Conservation (phyloP, 2,797 vertebrate genomes). For the Pogoniulus pusillus region DNA sequence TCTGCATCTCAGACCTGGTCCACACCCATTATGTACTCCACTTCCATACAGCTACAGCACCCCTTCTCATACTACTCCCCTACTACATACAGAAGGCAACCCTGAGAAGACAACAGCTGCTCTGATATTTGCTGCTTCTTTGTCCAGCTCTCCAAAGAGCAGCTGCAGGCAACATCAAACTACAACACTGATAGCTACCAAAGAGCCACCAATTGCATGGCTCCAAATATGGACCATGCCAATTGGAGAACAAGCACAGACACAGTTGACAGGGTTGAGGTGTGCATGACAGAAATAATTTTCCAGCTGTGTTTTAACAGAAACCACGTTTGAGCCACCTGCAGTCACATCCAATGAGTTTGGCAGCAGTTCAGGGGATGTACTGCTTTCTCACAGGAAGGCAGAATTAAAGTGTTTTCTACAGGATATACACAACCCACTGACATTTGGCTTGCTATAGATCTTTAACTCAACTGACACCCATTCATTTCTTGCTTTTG, state of each 20-base stretch:
- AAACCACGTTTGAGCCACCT: neutral
- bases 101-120: neutral
- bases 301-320: conserved; percentile 18
- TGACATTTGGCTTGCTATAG: neutral
- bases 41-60: neutral
- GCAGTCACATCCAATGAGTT: neutral
- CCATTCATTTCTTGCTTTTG: neutral
- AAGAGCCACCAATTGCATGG: neutral
- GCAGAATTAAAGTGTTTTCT: neutral
- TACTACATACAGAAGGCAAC: neutral
- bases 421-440: neutral
- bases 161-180: neutral
- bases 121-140: neutral
- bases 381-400: conserved; percentile 6
- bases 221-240: neutral
- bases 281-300: conserved; percentile 1
- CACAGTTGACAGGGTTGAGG: neutral
- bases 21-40: neutral
- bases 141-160: neutral
- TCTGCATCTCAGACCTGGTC: neutral
- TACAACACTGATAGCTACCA: neutral
- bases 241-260: neutral
- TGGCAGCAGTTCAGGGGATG: neutral
- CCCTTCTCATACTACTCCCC: neutral
- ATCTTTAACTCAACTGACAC: neutral